Percentiles rank a stretch among this genome's conserved stretches.
Conservation (phyloP, 2,797 vertebrate genomes). For the Gymnoscopelus microlampas region DNA sequence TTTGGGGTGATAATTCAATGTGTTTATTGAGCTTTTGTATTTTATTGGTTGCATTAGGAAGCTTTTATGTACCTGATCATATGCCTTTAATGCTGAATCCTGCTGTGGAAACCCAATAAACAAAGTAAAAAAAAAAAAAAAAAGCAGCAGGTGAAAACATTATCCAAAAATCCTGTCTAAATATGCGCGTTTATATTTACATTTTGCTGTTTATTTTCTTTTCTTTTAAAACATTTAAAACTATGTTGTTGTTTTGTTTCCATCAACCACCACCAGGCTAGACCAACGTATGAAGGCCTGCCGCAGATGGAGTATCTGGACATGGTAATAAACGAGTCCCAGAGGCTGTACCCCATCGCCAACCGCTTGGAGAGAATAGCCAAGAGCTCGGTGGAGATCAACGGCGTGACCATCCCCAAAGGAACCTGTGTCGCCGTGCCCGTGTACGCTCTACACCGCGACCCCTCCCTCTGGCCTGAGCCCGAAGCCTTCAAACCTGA, state of each 20-base stretch:
- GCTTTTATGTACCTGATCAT: too few species aligned
- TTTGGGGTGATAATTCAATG: too few species aligned
- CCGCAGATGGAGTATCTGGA: constrained; percentile 83
- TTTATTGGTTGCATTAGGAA: too few species aligned
- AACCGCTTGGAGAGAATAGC: constrained; percentile 72
- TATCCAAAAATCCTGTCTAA: too few species aligned
- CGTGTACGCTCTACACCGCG: constrained; percentile 57
- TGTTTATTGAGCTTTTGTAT: too few species aligned
- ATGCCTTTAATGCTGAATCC: too few species aligned
- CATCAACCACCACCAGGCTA: constrained; percentile 46
- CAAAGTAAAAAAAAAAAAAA: too few species aligned
- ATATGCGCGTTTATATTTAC: too few species aligned
- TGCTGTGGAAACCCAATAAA: too few species aligned
- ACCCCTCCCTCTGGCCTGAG: constrained; percentile 72
- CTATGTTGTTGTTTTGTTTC: background rate
- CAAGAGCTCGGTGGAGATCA: constrained; percentile 76
- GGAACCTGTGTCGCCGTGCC: constrained; percentile 66
- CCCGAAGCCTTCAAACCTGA: constrained; percentile 79
- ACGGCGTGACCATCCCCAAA: constrained; percentile 74
- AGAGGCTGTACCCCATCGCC: constrained; percentile 65
- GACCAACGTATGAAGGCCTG: constrained; percentile 62
- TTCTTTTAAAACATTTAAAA: too few species aligned
- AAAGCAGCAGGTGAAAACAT: too few species aligned
- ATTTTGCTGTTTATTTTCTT: too few species aligned
- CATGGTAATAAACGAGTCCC: constrained; percentile 78